These are phyloP conservation scores for Ephialtes manifestator DNA, from an alignment of 2,888 invertebrate genomes.

Conservation along the genomic window DNA sequence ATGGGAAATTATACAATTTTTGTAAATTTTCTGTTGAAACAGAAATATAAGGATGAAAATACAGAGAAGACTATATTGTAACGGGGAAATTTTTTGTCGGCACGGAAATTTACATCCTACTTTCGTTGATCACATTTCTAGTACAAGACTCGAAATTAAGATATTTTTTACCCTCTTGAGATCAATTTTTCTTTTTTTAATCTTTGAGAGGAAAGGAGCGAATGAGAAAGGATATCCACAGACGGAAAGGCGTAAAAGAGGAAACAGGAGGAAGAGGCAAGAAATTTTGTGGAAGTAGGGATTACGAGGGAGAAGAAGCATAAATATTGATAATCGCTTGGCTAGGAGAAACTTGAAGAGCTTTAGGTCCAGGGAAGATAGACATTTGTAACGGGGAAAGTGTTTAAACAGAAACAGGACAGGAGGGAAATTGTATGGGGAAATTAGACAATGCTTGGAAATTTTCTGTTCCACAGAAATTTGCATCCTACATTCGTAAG, in stretches of 20 bases:
- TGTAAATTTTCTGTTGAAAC: no score
- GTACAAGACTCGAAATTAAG: no score
- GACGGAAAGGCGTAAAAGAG: constrained; percentile 72
- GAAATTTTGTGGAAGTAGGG: constrained; percentile 55
- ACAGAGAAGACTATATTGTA: no score
- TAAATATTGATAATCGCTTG: constrained; percentile 84
- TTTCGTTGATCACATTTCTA: no score
- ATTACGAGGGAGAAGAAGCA: constrained; percentile 73
- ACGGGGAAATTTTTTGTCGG: no score
- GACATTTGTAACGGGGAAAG: not conserved
- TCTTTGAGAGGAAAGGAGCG: not conserved
- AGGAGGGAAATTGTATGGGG: not conserved
- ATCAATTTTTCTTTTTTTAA: no score
- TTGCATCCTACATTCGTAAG: no score
- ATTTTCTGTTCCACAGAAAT: no score
- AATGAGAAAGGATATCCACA: constrained; percentile 50
- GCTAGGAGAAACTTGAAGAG: constrained; percentile 33
- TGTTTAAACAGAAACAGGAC: constrained; percentile 9
- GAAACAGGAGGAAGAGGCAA: constrained; percentile 81
- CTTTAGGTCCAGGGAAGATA: not conserved
- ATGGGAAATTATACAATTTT: no score
- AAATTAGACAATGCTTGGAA: not conserved
- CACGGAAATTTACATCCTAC: no score
- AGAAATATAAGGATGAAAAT: no score
- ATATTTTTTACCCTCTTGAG: no score